Evolutionary conservation across 2,888 invertebrate species (phyloP).

Genomic region (Myopa testacea): DNA sequence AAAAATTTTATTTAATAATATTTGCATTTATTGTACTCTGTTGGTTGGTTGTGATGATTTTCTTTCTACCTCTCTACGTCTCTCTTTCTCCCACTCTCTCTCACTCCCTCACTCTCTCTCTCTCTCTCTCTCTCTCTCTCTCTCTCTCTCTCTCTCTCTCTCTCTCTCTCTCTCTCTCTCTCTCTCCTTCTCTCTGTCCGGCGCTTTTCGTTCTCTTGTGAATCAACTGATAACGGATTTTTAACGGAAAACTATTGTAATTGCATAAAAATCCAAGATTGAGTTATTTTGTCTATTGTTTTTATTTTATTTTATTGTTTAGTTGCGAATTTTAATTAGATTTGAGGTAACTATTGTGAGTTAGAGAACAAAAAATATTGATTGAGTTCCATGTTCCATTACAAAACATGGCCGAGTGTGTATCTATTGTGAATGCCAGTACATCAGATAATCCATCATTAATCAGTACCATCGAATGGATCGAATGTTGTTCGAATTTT

Average conservation of each 20-base stretch:
- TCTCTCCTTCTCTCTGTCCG: too few species aligned
- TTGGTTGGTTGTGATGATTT: constrained; percentile 37
- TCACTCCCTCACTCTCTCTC: too few species aligned
- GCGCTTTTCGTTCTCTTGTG: too few species aligned
- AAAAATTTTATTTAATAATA: constrained; percentile 41
- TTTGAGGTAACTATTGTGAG: constrained; percentile 16
- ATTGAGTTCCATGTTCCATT: neutral
- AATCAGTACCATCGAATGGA: neutral
- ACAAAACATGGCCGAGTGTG: neutral
- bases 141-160: neutral
- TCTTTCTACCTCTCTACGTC: neutral
- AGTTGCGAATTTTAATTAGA: neutral
- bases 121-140: too few species aligned
- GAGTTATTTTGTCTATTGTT: neutral
- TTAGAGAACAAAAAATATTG: neutral
- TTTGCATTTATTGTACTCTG: constrained; percentile 40
- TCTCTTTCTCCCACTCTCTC: neutral
- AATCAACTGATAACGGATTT: too few species aligned
- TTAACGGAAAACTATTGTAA: neutral
- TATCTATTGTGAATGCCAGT: too few species aligned
- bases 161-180: neutral
- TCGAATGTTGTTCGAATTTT: neutral
- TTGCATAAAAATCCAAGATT: neutral
- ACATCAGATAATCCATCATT: too few species aligned
- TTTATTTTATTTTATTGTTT: constrained; percentile 1